Base-by-base conservation (phyloP, 64 coral and sea anemone species). In the Cladopsammia gracilis region DNA sequence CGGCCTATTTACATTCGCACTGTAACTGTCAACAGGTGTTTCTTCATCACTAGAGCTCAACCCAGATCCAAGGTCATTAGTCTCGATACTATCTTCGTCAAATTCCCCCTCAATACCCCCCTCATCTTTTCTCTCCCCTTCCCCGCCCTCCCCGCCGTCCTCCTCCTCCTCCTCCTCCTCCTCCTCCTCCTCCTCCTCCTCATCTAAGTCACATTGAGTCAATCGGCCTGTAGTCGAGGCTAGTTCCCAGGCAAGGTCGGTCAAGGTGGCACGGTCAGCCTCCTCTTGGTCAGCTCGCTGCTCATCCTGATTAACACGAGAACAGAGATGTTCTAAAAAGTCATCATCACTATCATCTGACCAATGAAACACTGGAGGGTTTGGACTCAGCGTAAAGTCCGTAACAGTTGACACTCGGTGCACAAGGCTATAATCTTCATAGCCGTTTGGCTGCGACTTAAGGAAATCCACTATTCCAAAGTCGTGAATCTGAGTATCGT, bases 171-270 rank as follows among this genome's bases (percentile, higher is more conserved):
- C 66, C 12, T 52, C 57, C 43, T 54, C 57, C 16, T 53, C 64
- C 15, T 26, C 48, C 25, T 64, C 70, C 25, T 76, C 26, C 10
- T 26, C 20, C 46, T 73, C 70, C 2, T 94, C 70, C 48, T 91
- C 48, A 54, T 94, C 88, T 11, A 61, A 57, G 22, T 91, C 83
- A 68, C 82, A 83, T 1, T 77, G 94, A 44, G 97, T 91, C 64
- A 94, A 48, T 20, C 86, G 72, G 7, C 95, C 98, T 86, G 94
- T 92, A 70, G 98, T 94, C 24, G 98, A 99, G 48, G 95, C 94
- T 45, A 99, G 85, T 88, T 99, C 98, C 94, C 98, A 99, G 18
- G 88, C 90, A 79, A 99, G 77, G 78, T 99, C 77, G 48, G 93
- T 92, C 62, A 99, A 86, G 54, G 98, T 96, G 25, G 83, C 94